A percentile compares a stretch with the other conserved stretches of the same genome.
phyloP scores from a whole-genome alignment of 2,888 invertebrate species.

The Hirtodrosophila trivittata region DNA sequence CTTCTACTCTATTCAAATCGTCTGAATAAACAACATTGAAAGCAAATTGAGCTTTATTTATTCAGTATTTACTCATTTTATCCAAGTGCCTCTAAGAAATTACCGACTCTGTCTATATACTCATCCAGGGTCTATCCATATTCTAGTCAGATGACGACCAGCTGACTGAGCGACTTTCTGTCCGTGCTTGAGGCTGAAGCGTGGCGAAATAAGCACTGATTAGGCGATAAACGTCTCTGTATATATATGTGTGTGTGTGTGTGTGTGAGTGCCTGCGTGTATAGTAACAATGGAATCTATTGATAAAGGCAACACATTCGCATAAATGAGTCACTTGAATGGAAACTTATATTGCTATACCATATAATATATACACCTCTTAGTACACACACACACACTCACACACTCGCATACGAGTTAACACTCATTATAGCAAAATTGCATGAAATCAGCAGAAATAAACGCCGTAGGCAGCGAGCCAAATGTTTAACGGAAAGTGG shows the following conservation, averaged over 20 bases:
- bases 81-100: too few relatives aligned
- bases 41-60: too few relatives aligned
- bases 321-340: conserved; percentile 44
- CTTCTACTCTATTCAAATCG: too few relatives aligned
- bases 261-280: background rate
- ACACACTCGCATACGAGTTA: conserved; percentile 3
- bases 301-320: conserved; percentile 33
- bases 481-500: conserved; percentile 36
- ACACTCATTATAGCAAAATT: conserved; percentile 22
- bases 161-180: conserved; percentile 8
- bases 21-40: too few relatives aligned
- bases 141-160: conserved; percentile 4
- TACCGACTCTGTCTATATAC: too few relatives aligned
- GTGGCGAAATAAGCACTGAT: conserved; percentile 44
- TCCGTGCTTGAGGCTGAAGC: background rate
- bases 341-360: conserved; percentile 4
- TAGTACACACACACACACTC: too few relatives aligned
- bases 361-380: too few relatives aligned
- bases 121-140: background rate
- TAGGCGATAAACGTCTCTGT: conserved; percentile 36
- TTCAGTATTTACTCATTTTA: too few relatives aligned
- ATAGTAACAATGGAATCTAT: conserved; percentile 41
- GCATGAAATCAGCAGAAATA: conserved; percentile 47
- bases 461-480: conserved; percentile 40
- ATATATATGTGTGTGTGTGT: background rate